Conservation (phyloP, 2,797 vertebrate species). For the Orestias chungarensis region DNA sequence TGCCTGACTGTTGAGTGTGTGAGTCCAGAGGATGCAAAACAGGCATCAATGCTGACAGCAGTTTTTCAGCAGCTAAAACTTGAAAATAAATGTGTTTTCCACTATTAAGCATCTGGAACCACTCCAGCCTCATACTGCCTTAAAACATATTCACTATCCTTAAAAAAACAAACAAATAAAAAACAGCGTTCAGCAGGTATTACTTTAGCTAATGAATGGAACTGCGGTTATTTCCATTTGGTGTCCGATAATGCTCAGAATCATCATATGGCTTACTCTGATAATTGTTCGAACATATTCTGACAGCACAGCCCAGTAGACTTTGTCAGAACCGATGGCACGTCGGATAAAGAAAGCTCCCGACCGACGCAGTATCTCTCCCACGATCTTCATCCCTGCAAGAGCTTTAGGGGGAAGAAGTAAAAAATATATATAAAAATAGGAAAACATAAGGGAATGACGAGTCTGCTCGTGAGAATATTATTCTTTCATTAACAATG, state of each 20-base stretch:
- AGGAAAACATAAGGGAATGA: not conserved
- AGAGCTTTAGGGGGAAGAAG: constrained; percentile 81
- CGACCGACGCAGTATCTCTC: constrained; percentile 90
- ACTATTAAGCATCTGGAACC: not conserved
- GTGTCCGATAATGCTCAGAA: no score
- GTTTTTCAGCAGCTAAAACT: not conserved
- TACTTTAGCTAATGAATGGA: no score
- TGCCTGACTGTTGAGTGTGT: not conserved
- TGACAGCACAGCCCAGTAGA: constrained; percentile 96
- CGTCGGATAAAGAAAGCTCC: constrained; percentile 97
- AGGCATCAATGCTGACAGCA: not conserved
- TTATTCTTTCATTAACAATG: not conserved
- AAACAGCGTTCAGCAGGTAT: not conserved
- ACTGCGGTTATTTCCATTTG: not conserved
- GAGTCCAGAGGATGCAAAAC: not conserved
- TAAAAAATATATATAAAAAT: no score
- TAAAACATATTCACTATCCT: not conserved
- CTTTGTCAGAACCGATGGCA: constrained; percentile 89
- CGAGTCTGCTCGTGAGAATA: not conserved
- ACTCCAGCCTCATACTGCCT: not conserved
- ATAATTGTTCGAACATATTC: constrained; percentile 93
- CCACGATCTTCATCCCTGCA: constrained; percentile 91
- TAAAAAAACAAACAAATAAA: not conserved
- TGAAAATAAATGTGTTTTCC: not conserved
- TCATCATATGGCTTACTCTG: constrained; percentile 77